Evolutionary conservation across 2,888 invertebrate genomes (phyloP).

Genomic region (Globia sparganii): DNA sequence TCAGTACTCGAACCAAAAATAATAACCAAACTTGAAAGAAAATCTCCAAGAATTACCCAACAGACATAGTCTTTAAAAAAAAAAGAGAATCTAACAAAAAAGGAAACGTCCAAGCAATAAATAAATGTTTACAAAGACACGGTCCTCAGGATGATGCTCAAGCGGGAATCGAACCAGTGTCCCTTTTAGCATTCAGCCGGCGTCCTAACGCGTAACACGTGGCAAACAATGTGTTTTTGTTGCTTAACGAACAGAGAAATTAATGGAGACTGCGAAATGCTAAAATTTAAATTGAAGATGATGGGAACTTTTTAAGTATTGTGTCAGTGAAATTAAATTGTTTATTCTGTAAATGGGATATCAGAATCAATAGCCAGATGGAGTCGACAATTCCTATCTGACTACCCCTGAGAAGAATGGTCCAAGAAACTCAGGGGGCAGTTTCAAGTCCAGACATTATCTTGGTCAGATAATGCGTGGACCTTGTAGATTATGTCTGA

Average conservation of each 20-base stretch:
- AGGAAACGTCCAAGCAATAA: slow-evolving; percentile 57
- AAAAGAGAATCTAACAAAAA: slow-evolving; percentile 31
- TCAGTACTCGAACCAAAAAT: neutral
- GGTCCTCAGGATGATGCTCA: slow-evolving; percentile 63
- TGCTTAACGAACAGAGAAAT: slow-evolving; percentile 71
- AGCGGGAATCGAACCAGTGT: slow-evolving; percentile 78
- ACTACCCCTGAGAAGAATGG: neutral
- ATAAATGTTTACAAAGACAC: slow-evolving; percentile 62
- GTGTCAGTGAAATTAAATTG: neutral
- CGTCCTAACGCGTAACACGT: slow-evolving; percentile 87
- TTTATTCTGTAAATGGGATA: neutral
- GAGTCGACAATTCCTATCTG: neutral
- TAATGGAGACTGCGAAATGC: slow-evolving; percentile 67
- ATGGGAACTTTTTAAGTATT: neutral
- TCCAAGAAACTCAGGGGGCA: neutral
- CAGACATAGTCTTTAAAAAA: slow-evolving; percentile 8
- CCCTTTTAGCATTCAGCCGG: slow-evolving; percentile 84
- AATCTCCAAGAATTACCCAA: slow-evolving; percentile 23
- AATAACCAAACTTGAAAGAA: slow-evolving; percentile 31
- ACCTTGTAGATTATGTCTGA: neutral
- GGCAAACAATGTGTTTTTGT: slow-evolving; percentile 89
- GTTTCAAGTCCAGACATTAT: neutral
- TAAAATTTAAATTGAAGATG: neutral
- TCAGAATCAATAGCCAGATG: neutral
- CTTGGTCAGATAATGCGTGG: neutral